These are phyloP conservation scores for Phacellophora camtschatica DNA, from an alignment of 30 jellyfish, hydroid and myxozoan genomes.

Conservation along the genomic window DNA sequence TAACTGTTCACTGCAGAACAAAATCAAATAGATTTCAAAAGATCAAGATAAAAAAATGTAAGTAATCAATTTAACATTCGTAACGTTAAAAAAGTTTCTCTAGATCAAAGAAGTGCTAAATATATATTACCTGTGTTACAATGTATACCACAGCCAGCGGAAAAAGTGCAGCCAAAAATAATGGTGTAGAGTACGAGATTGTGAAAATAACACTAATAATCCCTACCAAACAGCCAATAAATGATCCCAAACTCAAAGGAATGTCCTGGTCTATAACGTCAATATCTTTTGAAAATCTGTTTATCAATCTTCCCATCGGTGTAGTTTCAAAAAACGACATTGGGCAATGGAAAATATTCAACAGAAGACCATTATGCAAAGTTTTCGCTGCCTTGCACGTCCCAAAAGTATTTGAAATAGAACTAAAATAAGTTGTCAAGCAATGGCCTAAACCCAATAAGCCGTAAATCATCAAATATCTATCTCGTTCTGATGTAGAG, in stretches of 20 bases:
- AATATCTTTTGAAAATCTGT: constrained; percentile 91
- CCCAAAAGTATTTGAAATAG: constrained; percentile 60
- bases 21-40: too few relatives aligned
- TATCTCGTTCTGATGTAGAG: constrained; percentile 72
- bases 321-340: constrained; percentile 98
- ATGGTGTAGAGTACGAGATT: constrained; percentile 82
- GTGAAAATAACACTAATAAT: constrained; percentile 74
- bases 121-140: constrained; percentile 93
- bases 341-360: constrained; percentile 74
- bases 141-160: constrained; percentile 75
- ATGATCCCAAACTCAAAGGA: constrained; percentile 54
- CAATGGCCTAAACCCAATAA: constrained; percentile 82
- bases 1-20: too few relatives aligned
- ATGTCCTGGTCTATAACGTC: constrained; percentile 81
- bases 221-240: constrained; percentile 60
- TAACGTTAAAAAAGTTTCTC: too few relatives aligned
- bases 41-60: too few relatives aligned
- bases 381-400: constrained; percentile 67
- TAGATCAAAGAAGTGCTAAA: too few relatives aligned
- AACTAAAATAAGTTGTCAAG: constrained; percentile 20
- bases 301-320: constrained; percentile 95
- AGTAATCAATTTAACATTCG: too few relatives aligned
- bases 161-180: constrained; percentile 80
- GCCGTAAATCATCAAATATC: constrained; percentile 76
- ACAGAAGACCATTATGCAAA: constrained; percentile 69